Conservation (phyloP, 2,797 vertebrate species). For the Rhinella marina region DNA sequence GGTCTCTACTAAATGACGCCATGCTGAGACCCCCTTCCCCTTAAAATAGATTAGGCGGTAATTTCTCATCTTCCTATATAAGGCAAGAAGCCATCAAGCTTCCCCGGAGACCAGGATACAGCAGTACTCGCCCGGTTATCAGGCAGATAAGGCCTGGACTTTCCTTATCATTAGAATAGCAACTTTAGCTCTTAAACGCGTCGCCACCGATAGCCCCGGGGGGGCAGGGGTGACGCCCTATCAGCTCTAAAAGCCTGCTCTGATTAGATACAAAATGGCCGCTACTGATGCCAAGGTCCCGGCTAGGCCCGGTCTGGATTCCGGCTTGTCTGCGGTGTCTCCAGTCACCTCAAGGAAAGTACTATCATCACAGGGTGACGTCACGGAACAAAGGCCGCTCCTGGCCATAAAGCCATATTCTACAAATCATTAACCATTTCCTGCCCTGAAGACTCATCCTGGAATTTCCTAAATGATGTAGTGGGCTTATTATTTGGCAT, state of each 20-base stretch:
- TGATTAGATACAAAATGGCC: conserved; percentile 45
- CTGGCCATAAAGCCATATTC: not conserved
- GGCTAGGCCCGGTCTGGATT: not conserved
- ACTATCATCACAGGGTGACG: not conserved
- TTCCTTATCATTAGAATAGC: conserved; percentile 53
- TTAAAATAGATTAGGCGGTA: not conserved
- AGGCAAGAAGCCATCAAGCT: conserved; percentile 17
- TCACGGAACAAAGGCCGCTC: conserved; percentile 15
- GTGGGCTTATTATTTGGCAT: not conserved
- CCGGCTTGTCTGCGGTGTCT: not conserved
- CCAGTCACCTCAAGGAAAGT: not conserved
- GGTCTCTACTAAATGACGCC: no score
- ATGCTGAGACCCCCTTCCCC: no score
- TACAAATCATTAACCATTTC: conserved; percentile 20
- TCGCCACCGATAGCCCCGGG: not conserved
- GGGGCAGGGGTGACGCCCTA: conserved; percentile 17
- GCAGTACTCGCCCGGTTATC: conserved; percentile 40
- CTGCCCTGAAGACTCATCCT: no score
- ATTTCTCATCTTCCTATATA: conserved; percentile 35
- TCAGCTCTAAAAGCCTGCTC: conserved; percentile 21
- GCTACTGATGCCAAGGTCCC: conserved; percentile 8
- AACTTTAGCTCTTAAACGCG: conserved; percentile 24
- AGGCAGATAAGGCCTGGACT: conserved; percentile 35
- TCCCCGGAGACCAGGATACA: not conserved
- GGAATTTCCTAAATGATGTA: not conserved